These are phyloP conservation scores for Ceratosolen fusciceps DNA, from an alignment of 1,140 invertebrate genomes.

Conservation along the genomic window DNA sequence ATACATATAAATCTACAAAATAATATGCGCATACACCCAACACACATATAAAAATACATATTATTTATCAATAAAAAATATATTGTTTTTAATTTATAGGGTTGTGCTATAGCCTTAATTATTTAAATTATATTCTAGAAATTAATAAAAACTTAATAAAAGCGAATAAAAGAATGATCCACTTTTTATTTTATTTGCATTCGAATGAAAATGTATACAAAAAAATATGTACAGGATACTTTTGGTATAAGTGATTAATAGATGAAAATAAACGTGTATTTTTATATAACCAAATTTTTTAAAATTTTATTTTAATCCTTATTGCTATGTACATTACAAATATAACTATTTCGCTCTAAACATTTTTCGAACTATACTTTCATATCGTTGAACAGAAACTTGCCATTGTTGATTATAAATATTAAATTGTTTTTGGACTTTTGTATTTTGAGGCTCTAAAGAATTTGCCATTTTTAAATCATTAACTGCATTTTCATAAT, in stretches of 20 bases:
- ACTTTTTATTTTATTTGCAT: slow-evolving; percentile 45
- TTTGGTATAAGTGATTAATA: slow-evolving; percentile 58
- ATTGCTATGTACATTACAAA: slow-evolving; percentile 33
- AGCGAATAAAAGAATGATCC: slow-evolving; percentile 25
- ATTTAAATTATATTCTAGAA: slow-evolving; percentile 30
- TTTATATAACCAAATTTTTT: slow-evolving; percentile 53
- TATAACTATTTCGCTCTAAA: slow-evolving; percentile 64
- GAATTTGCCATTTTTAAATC: slow-evolving; percentile 74
- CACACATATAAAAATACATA: slow-evolving; percentile 24
- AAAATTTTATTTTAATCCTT: slow-evolving; percentile 46
- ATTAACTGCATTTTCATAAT: slow-evolving; percentile 76
- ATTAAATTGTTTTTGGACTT: slow-evolving; percentile 72
- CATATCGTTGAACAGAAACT: slow-evolving; percentile 73
- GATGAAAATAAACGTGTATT: slow-evolving; percentile 61
- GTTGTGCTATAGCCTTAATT: slow-evolving; percentile 25
- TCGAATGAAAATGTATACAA: slow-evolving; percentile 51
- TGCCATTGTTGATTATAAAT: slow-evolving; percentile 72
- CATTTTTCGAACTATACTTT: slow-evolving; percentile 79
- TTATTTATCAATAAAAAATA: slow-evolving; percentile 24
- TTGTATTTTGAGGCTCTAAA: slow-evolving; percentile 76
- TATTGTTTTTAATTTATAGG: slow-evolving; percentile 37
- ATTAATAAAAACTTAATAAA: slow-evolving; percentile 30
- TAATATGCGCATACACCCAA: too few species aligned
- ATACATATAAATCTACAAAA: too few species aligned
- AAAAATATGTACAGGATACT: slow-evolving; percentile 51